Evolutionary conservation across 2,888 invertebrate genomes (phyloP).

Genomic region (Thecocarcelia acutangulata): DNA sequence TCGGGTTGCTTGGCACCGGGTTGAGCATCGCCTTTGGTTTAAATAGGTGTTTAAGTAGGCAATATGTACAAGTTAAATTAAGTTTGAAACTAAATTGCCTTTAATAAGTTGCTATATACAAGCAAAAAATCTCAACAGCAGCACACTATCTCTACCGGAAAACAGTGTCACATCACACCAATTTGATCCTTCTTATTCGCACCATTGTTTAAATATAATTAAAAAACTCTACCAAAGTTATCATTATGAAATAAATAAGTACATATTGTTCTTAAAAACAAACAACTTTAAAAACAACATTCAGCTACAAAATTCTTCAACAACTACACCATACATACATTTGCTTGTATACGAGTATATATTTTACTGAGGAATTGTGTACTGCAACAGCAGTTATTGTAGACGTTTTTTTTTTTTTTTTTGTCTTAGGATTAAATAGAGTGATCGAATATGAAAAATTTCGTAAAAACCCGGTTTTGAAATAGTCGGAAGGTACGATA

Average conservation of each 20-base stretch:
- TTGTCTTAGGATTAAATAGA: not conserved
- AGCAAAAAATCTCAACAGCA: not conserved
- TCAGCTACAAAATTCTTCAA: conserved; percentile 8
- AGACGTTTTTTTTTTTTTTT: conserved; percentile 10
- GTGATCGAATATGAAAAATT: too few species aligned
- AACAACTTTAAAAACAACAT: not conserved
- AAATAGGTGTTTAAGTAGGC: too few species aligned
- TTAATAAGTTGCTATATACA: too few species aligned
- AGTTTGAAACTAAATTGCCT: too few species aligned
- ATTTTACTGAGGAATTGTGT: not conserved
- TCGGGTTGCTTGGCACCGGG: too few species aligned
- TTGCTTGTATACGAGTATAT: too few species aligned
- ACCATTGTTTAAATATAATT: conserved; percentile 3
- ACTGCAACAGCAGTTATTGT: not conserved
- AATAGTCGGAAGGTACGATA: too few species aligned
- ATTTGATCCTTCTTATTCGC: not conserved
- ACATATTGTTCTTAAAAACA: not conserved
- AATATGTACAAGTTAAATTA: too few species aligned
- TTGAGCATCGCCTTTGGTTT: too few species aligned
- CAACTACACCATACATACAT: too few species aligned
- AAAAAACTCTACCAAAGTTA: conserved; percentile 15
- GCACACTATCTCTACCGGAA: not conserved
- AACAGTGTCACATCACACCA: not conserved
- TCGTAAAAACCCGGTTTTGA: too few species aligned
- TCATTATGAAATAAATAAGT: conserved; percentile 6